These are phyloP conservation scores for Drepana arcuata DNA, from an alignment of 1,140 invertebrate species.

Conservation along the genomic window DNA sequence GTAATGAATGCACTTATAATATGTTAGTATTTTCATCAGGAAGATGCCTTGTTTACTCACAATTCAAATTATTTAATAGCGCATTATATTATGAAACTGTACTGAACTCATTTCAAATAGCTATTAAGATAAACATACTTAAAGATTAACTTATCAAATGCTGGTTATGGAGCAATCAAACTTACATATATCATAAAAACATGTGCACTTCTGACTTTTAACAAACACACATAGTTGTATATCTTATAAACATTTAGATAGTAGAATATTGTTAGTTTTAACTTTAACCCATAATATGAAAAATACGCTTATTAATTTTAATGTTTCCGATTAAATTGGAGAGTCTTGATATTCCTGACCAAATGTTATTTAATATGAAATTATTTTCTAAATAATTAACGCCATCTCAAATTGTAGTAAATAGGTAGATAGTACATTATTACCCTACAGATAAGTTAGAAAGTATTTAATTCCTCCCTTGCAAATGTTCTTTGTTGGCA, in stretches of 20 bases:
- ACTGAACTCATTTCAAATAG: conserved; percentile 22
- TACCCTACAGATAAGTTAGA: no score
- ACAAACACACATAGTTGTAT: conserved; percentile 16
- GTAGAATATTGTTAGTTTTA: conserved; percentile 21
- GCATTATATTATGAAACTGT: no score
- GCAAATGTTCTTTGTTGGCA: no score
- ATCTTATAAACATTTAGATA: conserved; percentile 12
- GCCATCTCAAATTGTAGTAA: conserved; percentile 35
- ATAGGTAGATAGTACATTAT: conserved; percentile 27
- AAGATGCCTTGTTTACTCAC: no score
- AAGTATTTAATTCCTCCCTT: no score
- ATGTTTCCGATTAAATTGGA: conserved; percentile 65
- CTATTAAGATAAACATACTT: conserved; percentile 29
- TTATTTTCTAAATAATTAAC: conserved; percentile 36
- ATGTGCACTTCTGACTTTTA: conserved; percentile 30
- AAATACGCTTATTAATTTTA: conserved; percentile 71
- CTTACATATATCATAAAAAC: conserved; percentile 24
- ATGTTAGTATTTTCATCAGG: no score
- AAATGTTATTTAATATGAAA: conserved; percentile 56
- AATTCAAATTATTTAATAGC: no score
- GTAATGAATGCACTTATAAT: no score
- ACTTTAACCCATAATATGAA: conserved; percentile 57
- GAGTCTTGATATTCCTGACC: conserved; percentile 64
- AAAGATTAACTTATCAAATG: conserved; percentile 31
- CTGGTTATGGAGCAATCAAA: conserved; percentile 54